These are phyloP conservation scores for Oscheius onirici DNA, from an alignment of 2,888 invertebrate genomes.

Conservation along the genomic window DNA sequence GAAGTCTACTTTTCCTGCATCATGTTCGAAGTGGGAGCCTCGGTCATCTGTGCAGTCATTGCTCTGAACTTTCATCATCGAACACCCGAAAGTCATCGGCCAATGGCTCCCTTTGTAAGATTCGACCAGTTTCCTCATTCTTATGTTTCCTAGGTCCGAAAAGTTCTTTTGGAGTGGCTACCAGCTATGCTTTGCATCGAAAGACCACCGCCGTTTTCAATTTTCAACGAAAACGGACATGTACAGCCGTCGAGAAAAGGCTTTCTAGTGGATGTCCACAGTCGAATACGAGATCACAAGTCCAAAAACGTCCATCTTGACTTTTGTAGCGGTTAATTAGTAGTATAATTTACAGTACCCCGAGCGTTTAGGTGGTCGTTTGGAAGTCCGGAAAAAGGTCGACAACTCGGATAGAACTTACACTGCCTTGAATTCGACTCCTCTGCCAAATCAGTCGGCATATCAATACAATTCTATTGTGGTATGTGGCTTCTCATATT, in stretches of 20 bases:
- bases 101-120: slow-evolving; percentile 65
- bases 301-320: slow-evolving; percentile 43
- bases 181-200: slow-evolving; percentile 65
- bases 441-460: slow-evolving; percentile 12
- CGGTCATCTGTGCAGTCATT: slow-evolving; percentile 71
- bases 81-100: slow-evolving; percentile 67
- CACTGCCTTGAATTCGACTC: slow-evolving; percentile 20
- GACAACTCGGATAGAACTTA: not conserved
- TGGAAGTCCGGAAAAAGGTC: slow-evolving; percentile 25
- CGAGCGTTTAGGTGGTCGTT: slow-evolving; percentile 10
- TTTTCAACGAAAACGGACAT: slow-evolving; percentile 27
- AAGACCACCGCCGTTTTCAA: slow-evolving; percentile 54
- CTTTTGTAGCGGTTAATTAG: slow-evolving; percentile 38
- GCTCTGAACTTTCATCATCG: slow-evolving; percentile 77
- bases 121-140: not conserved
- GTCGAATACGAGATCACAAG: slow-evolving; percentile 36
- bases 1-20: slow-evolving; percentile 70
- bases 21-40: slow-evolving; percentile 70
- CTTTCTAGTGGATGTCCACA: slow-evolving; percentile 34
- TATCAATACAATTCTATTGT: slow-evolving; percentile 24
- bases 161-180: slow-evolving; percentile 63
- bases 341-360: not conserved
- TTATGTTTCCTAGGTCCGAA: slow-evolving; percentile 51
- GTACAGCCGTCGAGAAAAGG: slow-evolving; percentile 4
- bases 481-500: no score